phyloP scores from a whole-genome alignment of 1,140 invertebrate species.

The Vollenhovia emeryi region DNA sequence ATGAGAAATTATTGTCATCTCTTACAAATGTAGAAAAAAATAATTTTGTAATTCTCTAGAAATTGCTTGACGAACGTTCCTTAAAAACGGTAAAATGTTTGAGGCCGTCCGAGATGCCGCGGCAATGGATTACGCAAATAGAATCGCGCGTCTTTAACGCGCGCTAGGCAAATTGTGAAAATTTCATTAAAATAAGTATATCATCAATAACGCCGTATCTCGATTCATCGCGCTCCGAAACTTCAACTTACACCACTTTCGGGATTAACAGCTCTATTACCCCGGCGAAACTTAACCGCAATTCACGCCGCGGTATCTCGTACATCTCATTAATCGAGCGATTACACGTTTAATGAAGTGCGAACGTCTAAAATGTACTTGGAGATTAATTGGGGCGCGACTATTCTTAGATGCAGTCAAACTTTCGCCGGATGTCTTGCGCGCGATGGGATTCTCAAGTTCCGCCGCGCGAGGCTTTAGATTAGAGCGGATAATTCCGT shows the following conservation, averaged over 20 bases:
- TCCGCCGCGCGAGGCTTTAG: constrained; percentile 37
- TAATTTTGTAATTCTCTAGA: not conserved
- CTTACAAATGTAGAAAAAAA: not conserved
- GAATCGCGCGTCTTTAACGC: not conserved
- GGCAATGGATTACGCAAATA: not conserved
- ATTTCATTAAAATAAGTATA: constrained; percentile 51
- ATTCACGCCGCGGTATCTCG: constrained; percentile 47
- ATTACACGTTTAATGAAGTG: constrained; percentile 57
- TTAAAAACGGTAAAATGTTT: not conserved
- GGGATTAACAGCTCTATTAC: constrained; percentile 50
- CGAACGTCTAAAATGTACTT: constrained; percentile 48
- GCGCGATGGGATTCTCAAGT: constrained; percentile 33
- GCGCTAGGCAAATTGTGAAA: not conserved
- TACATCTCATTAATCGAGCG: constrained; percentile 59
- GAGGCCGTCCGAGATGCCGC: not conserved
- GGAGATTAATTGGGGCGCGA: constrained; percentile 48
- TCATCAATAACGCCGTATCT: constrained; percentile 28
- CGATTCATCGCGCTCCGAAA: not conserved
- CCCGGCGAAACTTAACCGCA: constrained; percentile 32
- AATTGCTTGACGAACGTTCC: not conserved
- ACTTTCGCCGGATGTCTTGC: constrained; percentile 47
- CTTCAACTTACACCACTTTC: constrained; percentile 35
- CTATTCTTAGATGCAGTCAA: constrained; percentile 55
- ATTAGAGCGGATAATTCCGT: constrained; percentile 41
- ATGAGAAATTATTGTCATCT: too few relatives aligned